These are phyloP conservation scores for Trachythela sp. DNA, from an alignment of 64 coral and sea anemone genomes.

Conservation along the genomic window DNA sequence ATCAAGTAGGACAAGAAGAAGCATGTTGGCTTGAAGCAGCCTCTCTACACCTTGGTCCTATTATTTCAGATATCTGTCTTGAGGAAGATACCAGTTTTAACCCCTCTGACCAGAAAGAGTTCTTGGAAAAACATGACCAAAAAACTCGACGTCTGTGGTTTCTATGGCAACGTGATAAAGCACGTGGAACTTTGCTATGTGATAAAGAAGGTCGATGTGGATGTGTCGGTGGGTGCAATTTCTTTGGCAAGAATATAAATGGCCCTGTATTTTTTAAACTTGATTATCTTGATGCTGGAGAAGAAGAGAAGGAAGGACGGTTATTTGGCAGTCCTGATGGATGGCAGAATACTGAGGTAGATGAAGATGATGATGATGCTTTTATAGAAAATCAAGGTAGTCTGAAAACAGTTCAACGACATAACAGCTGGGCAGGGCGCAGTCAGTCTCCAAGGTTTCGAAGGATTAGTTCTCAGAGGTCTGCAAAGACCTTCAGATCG, in stretches of 20 bases:
- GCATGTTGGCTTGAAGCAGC: constrained; percentile 80
- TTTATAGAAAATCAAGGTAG: not conserved
- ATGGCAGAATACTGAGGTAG: not conserved
- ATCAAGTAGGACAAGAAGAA: constrained; percentile 25
- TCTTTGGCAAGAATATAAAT: constrained; percentile 91
- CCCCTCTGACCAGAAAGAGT: constrained; percentile 61
- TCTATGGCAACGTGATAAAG: constrained; percentile 65
- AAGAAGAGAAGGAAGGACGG: constrained; percentile 55
- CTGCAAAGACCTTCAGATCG: not conserved
- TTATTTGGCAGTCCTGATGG: constrained; percentile 4
- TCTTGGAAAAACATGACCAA: constrained; percentile 79
- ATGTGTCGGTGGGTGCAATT: constrained; percentile 88
- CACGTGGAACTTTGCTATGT: not conserved
- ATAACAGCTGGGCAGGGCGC: not conserved
- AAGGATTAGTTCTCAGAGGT: not conserved
- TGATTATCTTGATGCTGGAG: constrained; percentile 86
- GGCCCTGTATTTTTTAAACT: constrained; percentile 75
- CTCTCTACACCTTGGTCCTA: constrained; percentile 63
- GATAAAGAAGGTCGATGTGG: constrained; percentile 55
- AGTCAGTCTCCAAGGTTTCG: not conserved
- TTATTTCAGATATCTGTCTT: constrained; percentile 69
- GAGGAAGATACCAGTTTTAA: constrained; percentile 3
- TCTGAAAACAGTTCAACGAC: not conserved
- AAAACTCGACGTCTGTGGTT: constrained; percentile 80
- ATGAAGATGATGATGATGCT: not conserved